Conservation (phyloP, 2,113 vertebrate genomes). For the Campylomormyrus tamandua region DNA sequence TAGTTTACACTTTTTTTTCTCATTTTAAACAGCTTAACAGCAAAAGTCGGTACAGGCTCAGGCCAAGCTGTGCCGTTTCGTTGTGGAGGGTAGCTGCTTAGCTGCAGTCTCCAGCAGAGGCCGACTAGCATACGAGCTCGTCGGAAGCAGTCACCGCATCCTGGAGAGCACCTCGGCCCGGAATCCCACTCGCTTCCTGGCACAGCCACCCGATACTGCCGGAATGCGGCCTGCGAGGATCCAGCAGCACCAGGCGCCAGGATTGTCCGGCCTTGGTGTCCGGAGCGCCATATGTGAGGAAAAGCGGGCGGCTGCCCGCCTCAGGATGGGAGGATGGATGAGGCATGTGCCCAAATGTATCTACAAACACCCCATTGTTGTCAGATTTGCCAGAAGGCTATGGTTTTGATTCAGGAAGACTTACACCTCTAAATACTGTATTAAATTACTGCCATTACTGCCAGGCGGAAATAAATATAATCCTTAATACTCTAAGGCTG, state of each 20-base stretch:
- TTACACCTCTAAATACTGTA: not conserved
- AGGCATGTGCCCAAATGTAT: not conserved
- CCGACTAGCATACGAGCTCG: not conserved
- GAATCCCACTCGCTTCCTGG: not conserved
- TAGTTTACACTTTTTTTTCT: not conserved
- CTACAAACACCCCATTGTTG: slow-evolving; percentile 9
- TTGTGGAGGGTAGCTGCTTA: not conserved
- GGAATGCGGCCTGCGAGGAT: not conserved
- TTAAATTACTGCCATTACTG: not conserved
- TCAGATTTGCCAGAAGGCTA: not conserved
- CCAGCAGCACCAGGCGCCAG: not conserved
- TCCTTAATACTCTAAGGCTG: not conserved
- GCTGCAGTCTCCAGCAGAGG: not conserved
- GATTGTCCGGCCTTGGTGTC: not conserved
- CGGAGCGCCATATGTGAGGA: not conserved
- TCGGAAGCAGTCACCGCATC: not conserved
- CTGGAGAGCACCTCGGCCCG: not conserved
- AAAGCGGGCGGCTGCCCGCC: not conserved
- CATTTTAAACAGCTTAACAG: not conserved
- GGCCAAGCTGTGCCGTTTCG: not conserved
- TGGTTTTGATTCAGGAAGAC: not conserved
- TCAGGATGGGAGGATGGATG: not conserved
- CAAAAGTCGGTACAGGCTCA: not conserved
- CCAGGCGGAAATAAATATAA: not conserved
- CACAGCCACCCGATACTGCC: not conserved